A percentile compares a stretch with the other conserved stretches of the same genome.
phyloP scores from a whole-genome alignment of 2,113 vertebrate species.

The Mesembrinibis cayennensis region DNA sequence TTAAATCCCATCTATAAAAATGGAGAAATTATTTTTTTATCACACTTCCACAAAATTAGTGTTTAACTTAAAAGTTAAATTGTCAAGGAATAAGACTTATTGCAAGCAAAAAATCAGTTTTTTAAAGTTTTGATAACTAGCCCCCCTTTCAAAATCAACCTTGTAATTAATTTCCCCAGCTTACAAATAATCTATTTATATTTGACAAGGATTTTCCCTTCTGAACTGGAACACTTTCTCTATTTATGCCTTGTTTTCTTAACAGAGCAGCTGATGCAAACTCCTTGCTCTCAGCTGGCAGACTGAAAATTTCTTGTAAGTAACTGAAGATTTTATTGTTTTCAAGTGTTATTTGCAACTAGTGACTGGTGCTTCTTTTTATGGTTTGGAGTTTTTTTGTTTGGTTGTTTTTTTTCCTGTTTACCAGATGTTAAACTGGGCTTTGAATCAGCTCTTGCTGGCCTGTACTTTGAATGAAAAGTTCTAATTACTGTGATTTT shows the following conservation, averaged over 20 bases:
- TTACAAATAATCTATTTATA: background rate
- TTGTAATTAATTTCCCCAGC: background rate
- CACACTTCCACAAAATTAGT: background rate
- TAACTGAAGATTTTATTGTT: background rate
- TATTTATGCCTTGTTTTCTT: background rate
- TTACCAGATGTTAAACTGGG: constrained; percentile 20
- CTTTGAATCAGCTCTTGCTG: constrained; percentile 30
- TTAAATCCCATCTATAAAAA: background rate
- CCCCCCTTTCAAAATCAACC: background rate
- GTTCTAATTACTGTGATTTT: constrained; percentile 56
- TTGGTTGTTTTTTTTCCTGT: background rate
- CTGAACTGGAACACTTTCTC: background rate
- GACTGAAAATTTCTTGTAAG: background rate
- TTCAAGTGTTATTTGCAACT: background rate
- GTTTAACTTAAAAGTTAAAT: background rate
- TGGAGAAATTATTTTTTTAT: background rate
- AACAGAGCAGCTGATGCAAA: background rate
- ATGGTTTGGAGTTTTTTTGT: background rate
- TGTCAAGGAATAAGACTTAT: background rate
- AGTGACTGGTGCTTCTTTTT: background rate
- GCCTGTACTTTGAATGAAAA: constrained; percentile 12
- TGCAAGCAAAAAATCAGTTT: background rate
- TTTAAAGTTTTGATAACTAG: background rate
- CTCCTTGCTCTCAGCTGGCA: background rate
- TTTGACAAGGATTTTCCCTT: background rate